These are phyloP conservation scores for Pygocentrus nattereri DNA, from an alignment of 2,797 vertebrate genomes.

Conservation along the genomic window DNA sequence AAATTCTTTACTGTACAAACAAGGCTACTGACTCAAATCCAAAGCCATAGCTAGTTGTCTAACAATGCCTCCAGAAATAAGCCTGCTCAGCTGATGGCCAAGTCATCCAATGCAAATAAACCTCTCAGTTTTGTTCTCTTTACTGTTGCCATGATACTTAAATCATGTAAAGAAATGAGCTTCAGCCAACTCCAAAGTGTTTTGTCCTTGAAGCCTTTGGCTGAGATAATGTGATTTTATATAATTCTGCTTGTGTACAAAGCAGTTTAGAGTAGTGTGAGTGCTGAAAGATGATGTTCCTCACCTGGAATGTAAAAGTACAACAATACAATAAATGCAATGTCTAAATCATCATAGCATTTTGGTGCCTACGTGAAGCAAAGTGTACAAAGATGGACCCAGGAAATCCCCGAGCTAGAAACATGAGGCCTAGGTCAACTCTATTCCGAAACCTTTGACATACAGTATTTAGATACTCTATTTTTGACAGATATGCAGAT, in stretches of 20 bases:
- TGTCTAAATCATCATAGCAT: background rate
- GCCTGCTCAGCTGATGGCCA: slow-evolving; percentile 34
- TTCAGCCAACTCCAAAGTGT: background rate
- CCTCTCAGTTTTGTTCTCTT: background rate
- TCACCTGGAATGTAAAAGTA: background rate
- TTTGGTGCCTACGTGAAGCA: background rate
- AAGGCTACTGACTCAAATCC: slow-evolving; percentile 32
- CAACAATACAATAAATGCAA: background rate
- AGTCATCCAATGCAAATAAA: slow-evolving; percentile 22
- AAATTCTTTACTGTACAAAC: slow-evolving; percentile 20
- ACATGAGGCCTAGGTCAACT: slow-evolving; percentile 42
- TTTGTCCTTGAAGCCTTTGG: background rate
- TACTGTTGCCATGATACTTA: background rate
- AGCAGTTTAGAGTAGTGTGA: background rate
- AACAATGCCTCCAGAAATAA: slow-evolving; percentile 45
- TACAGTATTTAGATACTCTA: slow-evolving; percentile 51
- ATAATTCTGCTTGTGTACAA: background rate
- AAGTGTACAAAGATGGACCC: slow-evolving; percentile 14
- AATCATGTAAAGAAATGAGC: background rate
- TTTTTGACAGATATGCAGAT: slow-evolving; percentile 43
- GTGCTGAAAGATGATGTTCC: background rate
- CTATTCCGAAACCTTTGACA: slow-evolving; percentile 35
- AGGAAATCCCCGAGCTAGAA: slow-evolving; percentile 52
- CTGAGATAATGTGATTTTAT: slow-evolving; percentile 13
- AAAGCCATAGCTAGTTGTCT: slow-evolving; percentile 17